These are phyloP conservation scores for Gorsachius magnificus DNA, from an alignment of 2,797 vertebrate species.

Conservation along the genomic window DNA sequence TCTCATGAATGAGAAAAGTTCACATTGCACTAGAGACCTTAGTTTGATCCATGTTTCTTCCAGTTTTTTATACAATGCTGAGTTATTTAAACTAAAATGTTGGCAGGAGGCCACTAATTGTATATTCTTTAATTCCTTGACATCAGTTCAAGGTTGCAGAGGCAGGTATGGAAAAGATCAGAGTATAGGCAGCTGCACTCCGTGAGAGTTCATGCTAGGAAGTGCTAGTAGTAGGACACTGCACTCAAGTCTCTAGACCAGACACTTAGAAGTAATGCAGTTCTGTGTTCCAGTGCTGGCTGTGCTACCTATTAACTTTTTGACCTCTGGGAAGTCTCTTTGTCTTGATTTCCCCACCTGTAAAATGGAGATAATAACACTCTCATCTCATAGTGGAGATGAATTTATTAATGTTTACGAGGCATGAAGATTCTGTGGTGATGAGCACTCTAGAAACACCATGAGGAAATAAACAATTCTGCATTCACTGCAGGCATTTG, in stretches of 20 bases:
- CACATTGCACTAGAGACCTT: background rate
- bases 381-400: conserved; percentile 63
- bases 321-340: conserved; percentile 65
- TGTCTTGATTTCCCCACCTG: conserved; percentile 68
- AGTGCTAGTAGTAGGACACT: background rate
- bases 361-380: conserved; percentile 66
- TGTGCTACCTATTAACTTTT: conserved; percentile 52
- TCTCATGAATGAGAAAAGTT: background rate
- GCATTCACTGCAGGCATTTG: conserved; percentile 66
- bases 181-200: background rate
- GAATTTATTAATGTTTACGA: conserved; percentile 72
- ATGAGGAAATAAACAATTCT: conserved; percentile 67
- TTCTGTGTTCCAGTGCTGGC: conserved; percentile 28
- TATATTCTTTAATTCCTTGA: conserved; percentile 5
- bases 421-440: conserved; percentile 67
- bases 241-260: background rate
- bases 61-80: background rate
- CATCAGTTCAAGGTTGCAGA: background rate
- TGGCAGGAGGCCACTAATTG: background rate
- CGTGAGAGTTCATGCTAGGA: background rate
- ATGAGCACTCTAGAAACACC: conserved; percentile 69
- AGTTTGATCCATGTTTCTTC: background rate
- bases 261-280: conserved; percentile 10
- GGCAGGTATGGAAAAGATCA: background rate
- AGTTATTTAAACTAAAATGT: conserved; percentile 1